Evolutionary conservation across 2,888 invertebrate species (phyloP), one percentile per base, ranked within the genome.

Genomic region (Hemicrepidius hirtus): DNA sequence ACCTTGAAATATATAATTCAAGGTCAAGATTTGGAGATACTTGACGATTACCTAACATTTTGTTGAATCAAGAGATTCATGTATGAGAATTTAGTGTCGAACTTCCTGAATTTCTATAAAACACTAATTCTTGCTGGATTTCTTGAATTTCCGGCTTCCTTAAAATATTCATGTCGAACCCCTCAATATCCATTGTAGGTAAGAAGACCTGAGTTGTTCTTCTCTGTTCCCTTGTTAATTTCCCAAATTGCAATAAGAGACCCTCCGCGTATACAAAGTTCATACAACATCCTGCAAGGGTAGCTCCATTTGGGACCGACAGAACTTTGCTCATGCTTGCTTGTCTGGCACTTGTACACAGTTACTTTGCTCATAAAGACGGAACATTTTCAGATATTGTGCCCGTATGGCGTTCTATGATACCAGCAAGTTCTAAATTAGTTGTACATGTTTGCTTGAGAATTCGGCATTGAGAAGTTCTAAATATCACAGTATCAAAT

Each of bases 401-500:
- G 50, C 20, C 50, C 50, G n/a, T 18, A 50, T 50, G 50, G 24
- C 50, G 4, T 28, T 28, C 28, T 28, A n/a, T 28, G 50, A 44
- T 44, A 44, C 32, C 32, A 41, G 16, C 16, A 49, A 12, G 49
- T 20, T 12, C 49, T 24, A 49, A 21, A 21, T 13, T 28, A 18
- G 32, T 18, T 32, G 1, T n/a, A 10, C n/a, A 16, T 16, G 18
- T 35, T 35, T 16, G 9, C 18, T 13, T 2, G 18, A 40, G 57
- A 57, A 57, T 57, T 37, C 37, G 57, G n/a, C 57, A 37, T 57
- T 57, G 57, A 20, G 32, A 10, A 9, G 35, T 20, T 57, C 20
- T 57, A 57, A 57, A 57, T 57, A 57, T 37, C 18, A 10, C 7
- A n/a, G 18, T 53, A 53, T 53, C 53, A 53, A 28, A 20, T 37